Evolutionary conservation across 2,888 invertebrate genomes (phyloP), one percentile per base, ranked within the genome.

Genomic region (Volucella bombylans): DNA sequence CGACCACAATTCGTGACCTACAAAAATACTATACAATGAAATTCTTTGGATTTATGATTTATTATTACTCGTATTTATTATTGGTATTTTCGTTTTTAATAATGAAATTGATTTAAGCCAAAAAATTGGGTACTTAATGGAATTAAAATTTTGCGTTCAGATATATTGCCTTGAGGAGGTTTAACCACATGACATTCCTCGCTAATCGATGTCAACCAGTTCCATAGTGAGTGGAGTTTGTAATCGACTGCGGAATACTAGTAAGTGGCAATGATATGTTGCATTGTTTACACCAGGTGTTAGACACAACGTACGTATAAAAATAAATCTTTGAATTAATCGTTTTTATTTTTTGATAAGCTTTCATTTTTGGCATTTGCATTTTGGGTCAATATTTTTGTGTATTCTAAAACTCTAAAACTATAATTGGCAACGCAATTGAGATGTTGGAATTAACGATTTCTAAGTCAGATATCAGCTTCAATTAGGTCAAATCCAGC

Each of bases 1-100:
- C 15, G 15, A 57, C 55, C 15, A 49, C n/a, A 57, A 50, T 18
- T 59, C 67, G 74, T 76, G 74, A 67, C 67, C 45, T 43, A 76
- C 57, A 57, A 10, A 49, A 38, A n/a, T n/a, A n/a, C n/a, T n/a
- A n/a, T 18, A 45, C 38, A 49, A 62, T 54, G 62, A 38, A 15
- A 62, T 54, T 72, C 54, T 49, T 47, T 31, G 10, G 12, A 41
- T 31, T 41, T 39, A 41, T n/a, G 8, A 45, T 11, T 45, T 45
- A 12, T 12, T 10, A 12, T 1, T 18, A 18, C 2, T 4, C 4
- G 9, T 12, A 45, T 4, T 11, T n/a, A 10, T 12, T 45, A 45
- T 11, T 45, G 8, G 0, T n/a, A 10, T 12, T 45, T 11, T 45
- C 11, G 4, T 31, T 23, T 12, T 41, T 59, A 15, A 45, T 6